Conservation (phyloP, 2,113 vertebrate genomes). For the Nibea coibor region DNA sequence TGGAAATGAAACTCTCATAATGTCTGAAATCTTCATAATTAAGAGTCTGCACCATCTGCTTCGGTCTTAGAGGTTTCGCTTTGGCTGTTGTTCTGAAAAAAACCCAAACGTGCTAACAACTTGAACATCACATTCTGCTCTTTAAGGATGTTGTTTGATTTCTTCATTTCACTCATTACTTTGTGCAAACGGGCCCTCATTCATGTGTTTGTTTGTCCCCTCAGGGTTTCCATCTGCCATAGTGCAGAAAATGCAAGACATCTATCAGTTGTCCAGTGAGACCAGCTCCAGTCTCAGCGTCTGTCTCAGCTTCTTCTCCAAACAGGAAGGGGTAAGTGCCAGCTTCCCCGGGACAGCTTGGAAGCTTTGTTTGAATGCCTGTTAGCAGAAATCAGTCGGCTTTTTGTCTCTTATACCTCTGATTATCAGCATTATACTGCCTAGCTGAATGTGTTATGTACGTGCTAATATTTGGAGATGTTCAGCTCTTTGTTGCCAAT, state of each 20-base stretch:
- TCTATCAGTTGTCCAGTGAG: constrained; percentile 89
- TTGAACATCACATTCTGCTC: neutral
- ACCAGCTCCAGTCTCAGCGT: constrained; percentile 86
- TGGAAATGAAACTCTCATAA: constrained; percentile 9
- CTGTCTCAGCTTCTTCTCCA: constrained; percentile 90
- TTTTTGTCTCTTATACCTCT: neutral
- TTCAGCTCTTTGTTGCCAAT: too few relatives aligned
- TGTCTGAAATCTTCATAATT: constrained; percentile 23
- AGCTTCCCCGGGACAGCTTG: neutral
- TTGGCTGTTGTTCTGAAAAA: neutral
- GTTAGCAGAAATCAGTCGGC: neutral
- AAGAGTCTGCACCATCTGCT: constrained; percentile 15
- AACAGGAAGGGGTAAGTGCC: constrained; percentile 91
- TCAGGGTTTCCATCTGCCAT: constrained; percentile 85
- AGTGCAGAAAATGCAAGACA: constrained; percentile 88
- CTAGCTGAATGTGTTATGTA: too few relatives aligned
- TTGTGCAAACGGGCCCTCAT: neutral
- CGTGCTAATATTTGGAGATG: too few relatives aligned
- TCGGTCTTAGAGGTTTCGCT: neutral
- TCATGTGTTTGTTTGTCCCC: constrained; percentile 39
- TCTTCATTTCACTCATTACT: neutral
- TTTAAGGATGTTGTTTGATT: neutral
- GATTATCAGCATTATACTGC: neutral
- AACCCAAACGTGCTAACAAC: neutral
- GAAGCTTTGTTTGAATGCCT: neutral